Evolutionary conservation across 2,888 invertebrate genomes (phyloP).

Genomic region (Drosophila meridiana): DNA sequence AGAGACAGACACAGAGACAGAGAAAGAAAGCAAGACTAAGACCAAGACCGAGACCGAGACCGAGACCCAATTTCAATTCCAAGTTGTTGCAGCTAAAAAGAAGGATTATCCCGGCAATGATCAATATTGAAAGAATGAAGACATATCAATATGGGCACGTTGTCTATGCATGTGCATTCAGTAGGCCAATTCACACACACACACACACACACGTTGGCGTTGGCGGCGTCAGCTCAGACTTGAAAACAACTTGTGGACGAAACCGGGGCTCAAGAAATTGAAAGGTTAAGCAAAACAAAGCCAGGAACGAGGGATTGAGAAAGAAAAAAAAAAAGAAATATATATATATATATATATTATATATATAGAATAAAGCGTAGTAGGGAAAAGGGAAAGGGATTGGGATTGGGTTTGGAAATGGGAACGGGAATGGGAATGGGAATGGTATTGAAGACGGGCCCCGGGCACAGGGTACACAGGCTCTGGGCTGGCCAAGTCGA

Average conservation of each 20-base stretch:
- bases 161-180: slow-evolving; percentile 57
- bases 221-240: slow-evolving; percentile 50
- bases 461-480: slow-evolving; percentile 7
- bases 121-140: slow-evolving; percentile 79
- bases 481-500: slow-evolving; percentile 42
- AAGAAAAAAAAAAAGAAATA: slow-evolving; percentile 1
- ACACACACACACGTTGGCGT: slow-evolving; percentile 26
- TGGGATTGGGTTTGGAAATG: slow-evolving; percentile 12
- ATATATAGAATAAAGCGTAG: slow-evolving; percentile 9
- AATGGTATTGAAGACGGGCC: slow-evolving; percentile 8
- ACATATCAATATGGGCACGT: slow-evolving; percentile 67
- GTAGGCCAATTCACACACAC: slow-evolving; percentile 72
- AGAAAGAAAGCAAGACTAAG: not conserved
- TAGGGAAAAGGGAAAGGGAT: slow-evolving; percentile 24
- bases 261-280: slow-evolving; percentile 63
- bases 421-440: slow-evolving; percentile 5
- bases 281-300: slow-evolving; percentile 74
- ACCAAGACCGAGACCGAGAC: slow-evolving; percentile 45
- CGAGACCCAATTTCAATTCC: slow-evolving; percentile 62
- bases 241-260: slow-evolving; percentile 67
- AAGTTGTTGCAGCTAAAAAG: slow-evolving; percentile 71
- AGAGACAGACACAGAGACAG: not conserved
- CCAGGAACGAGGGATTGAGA: slow-evolving; percentile 35
- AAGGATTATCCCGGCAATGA: slow-evolving; percentile 83
- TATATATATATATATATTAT: slow-evolving; percentile 2